Conservation (phyloP, 2,797 vertebrate species). For the Pantherophis vulpinus region DNA sequence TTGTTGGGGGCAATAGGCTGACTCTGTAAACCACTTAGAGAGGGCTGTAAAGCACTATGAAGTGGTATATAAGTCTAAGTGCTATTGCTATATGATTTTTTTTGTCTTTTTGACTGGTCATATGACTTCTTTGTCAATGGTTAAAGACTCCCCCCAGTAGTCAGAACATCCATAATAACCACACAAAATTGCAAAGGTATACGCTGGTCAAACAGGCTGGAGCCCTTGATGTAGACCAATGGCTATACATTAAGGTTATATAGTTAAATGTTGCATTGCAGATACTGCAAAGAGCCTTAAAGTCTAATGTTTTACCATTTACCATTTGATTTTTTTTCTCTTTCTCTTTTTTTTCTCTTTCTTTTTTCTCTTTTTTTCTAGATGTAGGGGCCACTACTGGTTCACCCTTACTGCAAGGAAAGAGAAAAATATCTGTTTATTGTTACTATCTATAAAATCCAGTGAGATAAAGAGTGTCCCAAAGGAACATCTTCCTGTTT, state of each 20-base stretch:
- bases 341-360: background rate
- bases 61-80: no score
- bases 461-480: constrained; percentile 26
- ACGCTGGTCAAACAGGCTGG: background rate
- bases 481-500: constrained; percentile 34
- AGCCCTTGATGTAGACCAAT: background rate
- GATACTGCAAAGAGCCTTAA: background rate
- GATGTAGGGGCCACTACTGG: constrained; percentile 27
- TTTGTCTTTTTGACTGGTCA: background rate
- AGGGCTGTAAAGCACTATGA: no score
- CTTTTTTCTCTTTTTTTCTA: constrained; percentile 17
- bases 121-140: background rate
- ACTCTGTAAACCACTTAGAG: no score
- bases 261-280: background rate
- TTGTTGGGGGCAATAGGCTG: no score
- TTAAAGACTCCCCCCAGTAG: background rate
- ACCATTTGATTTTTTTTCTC: background rate
- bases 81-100: no score
- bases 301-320: background rate
- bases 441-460: constrained; percentile 45
- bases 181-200: background rate
- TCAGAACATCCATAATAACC: background rate
- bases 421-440: constrained; percentile 35
- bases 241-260: background rate
- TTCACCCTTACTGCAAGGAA: constrained; percentile 32